Conservation (phyloP, 2,888 invertebrate genomes). For the Metallyticus violacea region DNA sequence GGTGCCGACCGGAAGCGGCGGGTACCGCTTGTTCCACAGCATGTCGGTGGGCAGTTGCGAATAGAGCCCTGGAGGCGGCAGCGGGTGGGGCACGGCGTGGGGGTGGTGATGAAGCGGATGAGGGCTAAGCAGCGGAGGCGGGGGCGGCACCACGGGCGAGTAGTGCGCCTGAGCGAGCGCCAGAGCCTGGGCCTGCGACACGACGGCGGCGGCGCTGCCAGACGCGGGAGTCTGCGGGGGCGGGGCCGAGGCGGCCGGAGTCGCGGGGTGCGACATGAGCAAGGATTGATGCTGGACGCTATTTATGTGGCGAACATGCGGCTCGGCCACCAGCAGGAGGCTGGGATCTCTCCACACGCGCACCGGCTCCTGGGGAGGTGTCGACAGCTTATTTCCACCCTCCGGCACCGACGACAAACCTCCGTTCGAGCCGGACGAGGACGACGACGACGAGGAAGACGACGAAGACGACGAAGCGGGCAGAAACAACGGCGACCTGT, state of each 20-base stretch:
- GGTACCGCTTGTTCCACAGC: slow-evolving; percentile 61
- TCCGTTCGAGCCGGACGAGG: slow-evolving; percentile 33
- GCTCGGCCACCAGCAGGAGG: slow-evolving; percentile 51
- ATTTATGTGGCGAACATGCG: slow-evolving; percentile 58
- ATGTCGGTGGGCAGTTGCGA: slow-evolving; percentile 45
- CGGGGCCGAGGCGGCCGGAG: slow-evolving; percentile 40
- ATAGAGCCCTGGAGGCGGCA: slow-evolving; percentile 39
- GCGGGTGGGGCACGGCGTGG: slow-evolving; percentile 34
- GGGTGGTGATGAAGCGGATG: slow-evolving; percentile 34
- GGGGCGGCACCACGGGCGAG: slow-evolving; percentile 37
- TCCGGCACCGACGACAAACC: slow-evolving; percentile 29
- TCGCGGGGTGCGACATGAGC: slow-evolving; percentile 54
- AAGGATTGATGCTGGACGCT: slow-evolving; percentile 60
- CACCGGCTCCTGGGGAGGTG: slow-evolving; percentile 39
- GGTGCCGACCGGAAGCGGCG: slow-evolving; percentile 54
- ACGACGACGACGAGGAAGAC: slow-evolving; percentile 30
- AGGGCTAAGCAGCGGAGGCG: slow-evolving; percentile 46
- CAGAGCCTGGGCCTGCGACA: slow-evolving; percentile 39
- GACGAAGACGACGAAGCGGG: slow-evolving; percentile 14
- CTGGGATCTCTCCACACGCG: slow-evolving; percentile 59
- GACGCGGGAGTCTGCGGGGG: slow-evolving; percentile 28
- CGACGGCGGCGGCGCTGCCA: slow-evolving; percentile 40
- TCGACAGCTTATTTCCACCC: slow-evolving; percentile 21
- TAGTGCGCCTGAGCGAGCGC: slow-evolving; percentile 37
- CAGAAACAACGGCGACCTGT: slow-evolving; percentile 13